Evolutionary conservation across 2,888 invertebrate species (phyloP).

Genomic region (Pemphredon lugubris): DNA sequence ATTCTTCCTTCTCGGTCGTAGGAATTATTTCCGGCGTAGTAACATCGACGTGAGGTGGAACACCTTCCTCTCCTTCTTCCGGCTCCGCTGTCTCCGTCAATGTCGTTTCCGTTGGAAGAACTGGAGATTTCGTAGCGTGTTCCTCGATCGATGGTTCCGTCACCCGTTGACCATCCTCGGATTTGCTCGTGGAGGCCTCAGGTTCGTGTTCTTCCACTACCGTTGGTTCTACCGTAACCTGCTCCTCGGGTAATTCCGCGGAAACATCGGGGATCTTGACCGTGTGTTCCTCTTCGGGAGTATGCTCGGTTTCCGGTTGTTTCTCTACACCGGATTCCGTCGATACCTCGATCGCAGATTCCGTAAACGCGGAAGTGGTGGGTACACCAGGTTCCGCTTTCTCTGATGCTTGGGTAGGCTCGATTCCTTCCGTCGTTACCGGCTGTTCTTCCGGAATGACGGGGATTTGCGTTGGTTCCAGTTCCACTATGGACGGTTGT

Average conservation of each 20-base stretch:
- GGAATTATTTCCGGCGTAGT: slow-evolving; percentile 54
- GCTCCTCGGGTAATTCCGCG: slow-evolving; percentile 34
- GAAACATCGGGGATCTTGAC: neutral
- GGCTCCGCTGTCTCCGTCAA: slow-evolving; percentile 29
- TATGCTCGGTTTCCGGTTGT: slow-evolving; percentile 16
- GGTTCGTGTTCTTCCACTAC: slow-evolving; percentile 10
- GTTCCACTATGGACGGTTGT: slow-evolving; percentile 7
- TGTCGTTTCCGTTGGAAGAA: slow-evolving; percentile 38
- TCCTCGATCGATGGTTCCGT: slow-evolving; percentile 40
- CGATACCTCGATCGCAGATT: slow-evolving; percentile 40
- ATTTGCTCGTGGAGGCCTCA: slow-evolving; percentile 23
- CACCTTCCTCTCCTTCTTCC: slow-evolving; percentile 25
- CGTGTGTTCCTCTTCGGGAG: slow-evolving; percentile 25
- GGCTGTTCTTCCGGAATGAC: slow-evolving; percentile 23
- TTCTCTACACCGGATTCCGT: slow-evolving; percentile 27
- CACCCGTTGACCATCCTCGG: slow-evolving; percentile 38
- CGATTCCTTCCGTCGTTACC: slow-evolving; percentile 15
- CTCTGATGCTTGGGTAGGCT: slow-evolving; percentile 24
- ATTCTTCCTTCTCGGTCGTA: slow-evolving; percentile 55
- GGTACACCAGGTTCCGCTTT: slow-evolving; percentile 5
- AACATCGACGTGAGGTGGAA: slow-evolving; percentile 51
- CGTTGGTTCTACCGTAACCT: neutral
- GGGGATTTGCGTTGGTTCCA: slow-evolving; percentile 35
- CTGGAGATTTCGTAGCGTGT: slow-evolving; percentile 29
- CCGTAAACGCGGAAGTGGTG: slow-evolving; percentile 26